phyloP scores from a whole-genome alignment of 2,888 invertebrate species.

The Dicycla oo region DNA sequence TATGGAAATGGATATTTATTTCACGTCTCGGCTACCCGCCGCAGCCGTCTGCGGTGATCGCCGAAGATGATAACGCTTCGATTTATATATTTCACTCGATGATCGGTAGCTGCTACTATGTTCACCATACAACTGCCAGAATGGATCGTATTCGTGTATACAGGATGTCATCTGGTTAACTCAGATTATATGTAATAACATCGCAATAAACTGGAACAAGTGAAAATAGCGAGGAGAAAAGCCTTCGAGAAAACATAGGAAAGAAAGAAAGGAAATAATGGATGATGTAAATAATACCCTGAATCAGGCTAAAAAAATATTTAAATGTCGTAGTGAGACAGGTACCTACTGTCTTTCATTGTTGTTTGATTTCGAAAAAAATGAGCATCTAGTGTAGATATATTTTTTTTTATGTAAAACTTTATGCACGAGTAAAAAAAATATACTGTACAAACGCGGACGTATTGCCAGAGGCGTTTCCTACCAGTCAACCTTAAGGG shows the following conservation, averaged over 20 bases:
- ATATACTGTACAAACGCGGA: not conserved
- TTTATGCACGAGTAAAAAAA: not conserved
- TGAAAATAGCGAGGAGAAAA: not conserved
- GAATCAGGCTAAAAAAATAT: not conserved
- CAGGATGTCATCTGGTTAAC: conserved; percentile 63
- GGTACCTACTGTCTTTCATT: not conserved
- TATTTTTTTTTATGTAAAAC: not conserved
- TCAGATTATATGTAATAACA: conserved; percentile 1
- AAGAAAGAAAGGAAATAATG: not conserved
- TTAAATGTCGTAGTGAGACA: not conserved
- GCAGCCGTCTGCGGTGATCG: conserved; percentile 85
- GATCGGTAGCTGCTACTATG: conserved; percentile 85
- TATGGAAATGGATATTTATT: conserved; percentile 90
- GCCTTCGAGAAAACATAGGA: not conserved
- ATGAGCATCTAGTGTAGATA: not conserved
- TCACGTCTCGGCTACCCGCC: conserved; percentile 79
- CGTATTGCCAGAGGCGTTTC: not conserved
- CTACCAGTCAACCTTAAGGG: not conserved
- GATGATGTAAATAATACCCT: not conserved
- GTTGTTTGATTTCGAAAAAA: not conserved
- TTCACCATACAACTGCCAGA: conserved; percentile 85
- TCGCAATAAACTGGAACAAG: not conserved
- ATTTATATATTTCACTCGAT: conserved; percentile 89
- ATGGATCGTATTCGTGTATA: conserved; percentile 73
- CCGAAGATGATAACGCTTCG: conserved; percentile 87